Base-by-base conservation (phyloP, 2,113 vertebrate genomes). In the Cygnus buccinator region DNA sequence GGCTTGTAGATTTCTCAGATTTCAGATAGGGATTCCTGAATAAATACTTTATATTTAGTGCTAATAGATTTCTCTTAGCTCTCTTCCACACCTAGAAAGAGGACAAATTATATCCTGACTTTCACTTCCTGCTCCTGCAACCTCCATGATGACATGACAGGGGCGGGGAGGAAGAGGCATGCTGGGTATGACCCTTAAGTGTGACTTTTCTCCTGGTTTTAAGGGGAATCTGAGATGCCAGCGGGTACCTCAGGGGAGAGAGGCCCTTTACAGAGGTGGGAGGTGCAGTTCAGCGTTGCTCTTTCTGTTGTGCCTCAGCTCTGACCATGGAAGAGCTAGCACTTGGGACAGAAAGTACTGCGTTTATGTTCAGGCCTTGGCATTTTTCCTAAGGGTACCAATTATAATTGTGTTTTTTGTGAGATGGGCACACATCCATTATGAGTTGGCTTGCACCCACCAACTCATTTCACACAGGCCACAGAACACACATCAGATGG, bases 381-480 rank as follows among this genome's bases (percentile, higher is more conserved):
- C 91, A 57, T 74, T 84, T 79, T 89, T 96, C 91, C 96, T 91
- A 37, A 87, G 77, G 92, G 50, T 94, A 84, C 89, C 89, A 94
- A 93, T 95, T 93, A 94, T 87, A 96, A 87, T 57, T 46, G 74
- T 93, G 84, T 14, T 94, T 94, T 95, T 90, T 94, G 70, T 94
- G 87, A 76, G 92, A 85, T 13, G 94, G 96, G 96, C 94, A 95
- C 70, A 67, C 61, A 73, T 94, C 91, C 94, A 93, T 91, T 89
- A 85, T 84, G 80, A 96, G 41, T 93, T 97, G 96, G 95, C 95
- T 94, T 85, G 41, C 71, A 89, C 96, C 74, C 96, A 96, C 89
- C 75, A 63, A 89, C 84, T 95, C 74, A 65, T 96, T 97, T 95
- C 91, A 63, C 66, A 71, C 87, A 95, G 96, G 89, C 94, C 89